Conservation (phyloP, 2,888 invertebrate genomes). For the Ophion ventricosus region DNA sequence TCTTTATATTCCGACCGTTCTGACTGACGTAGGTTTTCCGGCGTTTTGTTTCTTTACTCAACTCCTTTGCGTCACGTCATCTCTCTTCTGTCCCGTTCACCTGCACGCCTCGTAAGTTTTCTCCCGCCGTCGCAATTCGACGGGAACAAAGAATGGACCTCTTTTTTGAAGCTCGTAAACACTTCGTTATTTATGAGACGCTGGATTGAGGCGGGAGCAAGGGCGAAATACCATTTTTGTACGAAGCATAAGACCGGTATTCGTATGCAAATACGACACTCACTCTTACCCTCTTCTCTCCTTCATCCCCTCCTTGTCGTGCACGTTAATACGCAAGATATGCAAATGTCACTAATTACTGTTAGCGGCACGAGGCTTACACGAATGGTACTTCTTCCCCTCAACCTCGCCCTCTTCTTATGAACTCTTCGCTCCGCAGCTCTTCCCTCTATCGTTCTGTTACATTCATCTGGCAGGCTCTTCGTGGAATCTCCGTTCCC, state of each 20-base stretch:
- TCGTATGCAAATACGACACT: constrained; percentile 79
- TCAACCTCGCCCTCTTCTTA: constrained; percentile 49
- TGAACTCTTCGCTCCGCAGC: constrained; percentile 48
- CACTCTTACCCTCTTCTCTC: constrained; percentile 36
- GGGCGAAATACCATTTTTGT: constrained; percentile 73
- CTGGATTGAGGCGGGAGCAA: constrained; percentile 41
- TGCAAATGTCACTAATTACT: constrained; percentile 82
- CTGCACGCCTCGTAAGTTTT: constrained; percentile 50
- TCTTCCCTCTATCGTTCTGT: constrained; percentile 43
- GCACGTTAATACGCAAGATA: constrained; percentile 75
- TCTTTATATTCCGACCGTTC: constrained; percentile 38
- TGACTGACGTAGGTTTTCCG: constrained; percentile 44
- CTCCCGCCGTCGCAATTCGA: constrained; percentile 23
- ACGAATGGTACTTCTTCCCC: constrained; percentile 72
- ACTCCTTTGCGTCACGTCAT: constrained; percentile 19
- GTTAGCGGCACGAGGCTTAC: constrained; percentile 77
- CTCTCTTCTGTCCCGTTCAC: constrained; percentile 41
- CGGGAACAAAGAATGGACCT: constrained; percentile 59
- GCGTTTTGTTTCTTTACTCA: constrained; percentile 35
- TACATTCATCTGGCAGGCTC: constrained; percentile 57
- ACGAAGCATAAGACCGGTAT: constrained; percentile 73
- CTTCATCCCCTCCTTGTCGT: constrained; percentile 35
- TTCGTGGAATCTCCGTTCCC: constrained; percentile 45
- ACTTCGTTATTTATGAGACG: constrained; percentile 77
- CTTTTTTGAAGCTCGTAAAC: constrained; percentile 73